Base-by-base conservation (phyloP, 2,888 invertebrate genomes). In the Tipula unca region DNA sequence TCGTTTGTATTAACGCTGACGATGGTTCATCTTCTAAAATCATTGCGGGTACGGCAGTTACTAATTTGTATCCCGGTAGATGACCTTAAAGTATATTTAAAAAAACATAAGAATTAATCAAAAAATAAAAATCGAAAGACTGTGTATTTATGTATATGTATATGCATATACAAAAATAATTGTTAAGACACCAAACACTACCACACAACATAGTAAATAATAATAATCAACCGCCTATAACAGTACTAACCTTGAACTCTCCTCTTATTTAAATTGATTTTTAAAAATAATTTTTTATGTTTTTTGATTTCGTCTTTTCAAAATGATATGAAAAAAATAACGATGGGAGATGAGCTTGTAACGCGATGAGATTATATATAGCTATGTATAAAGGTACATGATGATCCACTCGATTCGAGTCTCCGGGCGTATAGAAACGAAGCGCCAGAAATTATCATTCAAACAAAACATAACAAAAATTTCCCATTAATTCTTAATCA, bases 31-130 rank as follows among this genome's bases (percentile, higher is more conserved):
- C 95, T 89, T 95, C 95, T 90, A 95, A 93, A 90, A 95, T 94
- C 90, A 95, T 94, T 88, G 95, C 95, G 86, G 95, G 95, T 88
- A 95, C 92, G 87, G 95, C 95, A 88, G 95, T 95, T 89, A 95
- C 95, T 89, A 94, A 93, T 89, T 94, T 94, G 91, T 94, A 95
- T 90, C 94, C 94, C 85, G 92, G 91, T 87, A 90, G 88, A 87
- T 90, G 90, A 88, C 90, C 90, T 90, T 39, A 84, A 84, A 29
- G 35, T 32, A 25, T 35, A 85, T 25, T 54, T 54, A 85, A 29
- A 48, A 69, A 25, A 20, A 54, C 13, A 48, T 8, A 48, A n/a
- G 48, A 48, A 48, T n/a, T 17, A 17, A 48, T n/a, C n/a, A n/a
- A n/a, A n/a, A n/a, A 39, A n/a, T 39, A 42, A 85, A 82, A 69